Conservation (phyloP, 2,797 vertebrate genomes). For the Spatula versicolor region DNA sequence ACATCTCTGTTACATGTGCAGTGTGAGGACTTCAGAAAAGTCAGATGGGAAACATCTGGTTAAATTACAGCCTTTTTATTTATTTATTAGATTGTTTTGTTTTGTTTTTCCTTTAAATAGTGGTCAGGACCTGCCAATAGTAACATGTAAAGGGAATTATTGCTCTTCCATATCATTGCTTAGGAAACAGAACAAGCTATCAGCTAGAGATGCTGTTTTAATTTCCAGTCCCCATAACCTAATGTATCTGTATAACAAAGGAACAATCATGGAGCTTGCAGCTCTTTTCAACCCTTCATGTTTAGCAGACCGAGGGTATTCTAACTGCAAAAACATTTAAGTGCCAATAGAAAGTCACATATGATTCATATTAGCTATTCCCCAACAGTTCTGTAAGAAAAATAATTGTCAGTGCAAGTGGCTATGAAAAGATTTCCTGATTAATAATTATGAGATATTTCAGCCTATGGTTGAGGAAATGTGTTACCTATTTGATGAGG, state of each 20-base stretch:
- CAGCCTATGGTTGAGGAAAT: not conserved
- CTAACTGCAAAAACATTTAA: not conserved
- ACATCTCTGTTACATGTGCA: not conserved
- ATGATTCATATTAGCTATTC: not conserved
- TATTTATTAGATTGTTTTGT: too few species aligned
- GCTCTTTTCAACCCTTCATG: not conserved
- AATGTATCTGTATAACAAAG: not conserved
- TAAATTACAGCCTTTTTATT: not conserved
- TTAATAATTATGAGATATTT: not conserved
- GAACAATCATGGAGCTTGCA: not conserved
- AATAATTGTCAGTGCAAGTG: not conserved
- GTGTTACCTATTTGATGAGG: not conserved
- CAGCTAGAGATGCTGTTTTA: not conserved
- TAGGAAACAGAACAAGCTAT: not conserved
- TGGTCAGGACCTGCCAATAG: not conserved
- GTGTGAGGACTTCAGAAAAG: not conserved
- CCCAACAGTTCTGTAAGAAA: not conserved
- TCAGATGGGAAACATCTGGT: not conserved
- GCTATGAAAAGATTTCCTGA: too few species aligned
- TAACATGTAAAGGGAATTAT: not conserved
- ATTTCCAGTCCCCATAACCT: not conserved
- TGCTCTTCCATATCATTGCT: not conserved
- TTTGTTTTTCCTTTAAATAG: fast-evolving
- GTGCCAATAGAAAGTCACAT: not conserved
- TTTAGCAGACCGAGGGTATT: not conserved